These are phyloP conservation scores for Drosophila sordidapex DNA, from an alignment of 2,888 invertebrate species.

Conservation along the genomic window DNA sequence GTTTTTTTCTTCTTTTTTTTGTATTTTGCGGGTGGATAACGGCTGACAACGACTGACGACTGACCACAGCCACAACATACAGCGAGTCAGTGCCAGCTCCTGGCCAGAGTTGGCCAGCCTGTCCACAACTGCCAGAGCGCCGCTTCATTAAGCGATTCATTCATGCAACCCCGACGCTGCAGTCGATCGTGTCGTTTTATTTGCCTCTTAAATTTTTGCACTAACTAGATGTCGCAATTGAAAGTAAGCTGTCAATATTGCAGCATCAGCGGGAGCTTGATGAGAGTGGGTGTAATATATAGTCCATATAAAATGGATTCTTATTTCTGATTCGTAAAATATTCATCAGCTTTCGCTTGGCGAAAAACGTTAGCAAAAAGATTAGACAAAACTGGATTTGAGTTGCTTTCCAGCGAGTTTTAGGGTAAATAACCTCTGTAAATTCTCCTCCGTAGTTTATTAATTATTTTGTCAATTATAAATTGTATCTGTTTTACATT, in stretches of 20 bases:
- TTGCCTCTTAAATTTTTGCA: slow-evolving; percentile 75
- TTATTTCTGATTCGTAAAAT: not conserved
- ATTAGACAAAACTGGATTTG: not conserved
- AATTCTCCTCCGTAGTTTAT: not conserved
- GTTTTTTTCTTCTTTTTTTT: not conserved
- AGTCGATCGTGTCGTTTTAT: slow-evolving; percentile 75
- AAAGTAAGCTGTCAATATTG: slow-evolving; percentile 77
- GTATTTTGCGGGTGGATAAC: slow-evolving; percentile 71
- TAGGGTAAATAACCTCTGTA: not conserved
- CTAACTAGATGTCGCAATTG: slow-evolving; percentile 81
- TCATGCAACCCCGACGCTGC: slow-evolving; percentile 60
- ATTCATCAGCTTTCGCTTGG: slow-evolving; percentile 3
- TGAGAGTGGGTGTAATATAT: slow-evolving; percentile 17
- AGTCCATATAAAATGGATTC: slow-evolving; percentile 5
- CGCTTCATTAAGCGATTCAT: slow-evolving; percentile 80
- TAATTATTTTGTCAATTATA: not conserved
- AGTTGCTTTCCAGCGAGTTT: not conserved
- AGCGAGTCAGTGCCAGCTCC: slow-evolving; percentile 22
- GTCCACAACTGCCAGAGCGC: slow-evolving; percentile 41
- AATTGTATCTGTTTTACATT: not conserved
- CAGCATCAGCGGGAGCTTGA: slow-evolving; percentile 16
- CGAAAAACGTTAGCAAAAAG: not conserved
- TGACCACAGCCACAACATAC: slow-evolving; percentile 63
- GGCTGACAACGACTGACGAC: slow-evolving; percentile 57
- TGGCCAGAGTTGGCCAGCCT: slow-evolving; percentile 31